Conservation (phyloP, 2,113 vertebrate genomes). For the Hucho hucho region DNA sequence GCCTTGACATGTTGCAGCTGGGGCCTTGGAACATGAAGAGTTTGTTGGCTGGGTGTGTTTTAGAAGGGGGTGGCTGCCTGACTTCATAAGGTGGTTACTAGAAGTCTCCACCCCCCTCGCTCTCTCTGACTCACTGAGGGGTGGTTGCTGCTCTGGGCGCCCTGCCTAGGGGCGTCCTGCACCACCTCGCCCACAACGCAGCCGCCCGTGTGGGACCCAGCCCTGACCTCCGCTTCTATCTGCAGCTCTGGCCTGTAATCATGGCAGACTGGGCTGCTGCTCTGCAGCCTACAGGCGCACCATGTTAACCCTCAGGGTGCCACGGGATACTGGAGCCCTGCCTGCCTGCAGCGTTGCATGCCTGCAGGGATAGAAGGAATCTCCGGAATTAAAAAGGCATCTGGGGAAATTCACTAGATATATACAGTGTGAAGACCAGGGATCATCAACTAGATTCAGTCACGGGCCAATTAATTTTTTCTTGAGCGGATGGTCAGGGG, state of each 20-base stretch:
- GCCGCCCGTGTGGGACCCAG: slow-evolving; percentile 37
- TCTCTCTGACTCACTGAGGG: slow-evolving; percentile 17
- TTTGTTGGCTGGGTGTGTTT: background rate
- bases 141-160: slow-evolving; percentile 21
- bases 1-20: background rate
- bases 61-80: slow-evolving; percentile 6
- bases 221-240: slow-evolving; percentile 38
- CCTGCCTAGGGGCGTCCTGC: slow-evolving; percentile 41
- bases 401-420: background rate
- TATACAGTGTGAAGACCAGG: background rate
- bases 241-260: slow-evolving; percentile 56
- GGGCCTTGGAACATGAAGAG: background rate
- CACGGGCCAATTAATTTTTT: too few relatives aligned
- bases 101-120: slow-evolving; percentile 14
- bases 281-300: slow-evolving; percentile 4
- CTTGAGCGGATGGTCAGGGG: too few relatives aligned
- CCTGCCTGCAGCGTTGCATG: background rate
- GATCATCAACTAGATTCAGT: too few relatives aligned
- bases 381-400: too few relatives aligned
- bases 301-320: slow-evolving; percentile 47
- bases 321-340: slow-evolving; percentile 3
- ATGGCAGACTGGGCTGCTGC: slow-evolving; percentile 31
- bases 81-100: slow-evolving; percentile 34
- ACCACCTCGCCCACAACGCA: slow-evolving; percentile 54
- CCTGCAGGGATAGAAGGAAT: background rate